phyloP scores from a whole-genome alignment of 2,797 vertebrate genomes.

The Chloroceryle inda region DNA sequence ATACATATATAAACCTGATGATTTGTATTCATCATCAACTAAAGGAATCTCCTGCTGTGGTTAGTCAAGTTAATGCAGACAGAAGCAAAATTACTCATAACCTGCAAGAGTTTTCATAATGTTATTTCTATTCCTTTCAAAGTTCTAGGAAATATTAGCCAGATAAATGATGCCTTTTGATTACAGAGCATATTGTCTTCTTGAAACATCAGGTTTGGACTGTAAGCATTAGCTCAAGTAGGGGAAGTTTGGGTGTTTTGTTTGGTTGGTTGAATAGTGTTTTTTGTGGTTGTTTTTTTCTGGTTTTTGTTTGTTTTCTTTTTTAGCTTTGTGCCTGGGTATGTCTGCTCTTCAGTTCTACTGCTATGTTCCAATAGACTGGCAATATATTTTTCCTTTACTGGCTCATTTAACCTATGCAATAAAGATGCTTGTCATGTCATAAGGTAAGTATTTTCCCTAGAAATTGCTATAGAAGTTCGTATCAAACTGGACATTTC shows the following conservation, averaged over 20 bases:
- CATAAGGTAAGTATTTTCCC: slow-evolving; percentile 54
- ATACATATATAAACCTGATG: not conserved
- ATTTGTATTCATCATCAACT: not conserved
- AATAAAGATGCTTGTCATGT: slow-evolving; percentile 49
- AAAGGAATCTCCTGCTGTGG: not conserved
- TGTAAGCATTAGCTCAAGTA: not conserved
- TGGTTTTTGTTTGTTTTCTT: not conserved
- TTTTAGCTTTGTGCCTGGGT: not conserved
- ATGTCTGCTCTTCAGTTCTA: not conserved
- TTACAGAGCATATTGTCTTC: not conserved
- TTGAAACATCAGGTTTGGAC: not conserved
- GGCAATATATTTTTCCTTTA: slow-evolving; percentile 38
- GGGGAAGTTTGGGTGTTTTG: too few relatives aligned
- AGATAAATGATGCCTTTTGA: not conserved
- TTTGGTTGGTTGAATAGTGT: too few relatives aligned
- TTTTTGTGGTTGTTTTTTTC: too few relatives aligned
- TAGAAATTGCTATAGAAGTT: slow-evolving; percentile 33
- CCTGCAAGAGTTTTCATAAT: not conserved
- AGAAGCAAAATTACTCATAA: not conserved
- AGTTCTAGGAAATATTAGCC: not conserved
- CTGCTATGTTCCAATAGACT: not conserved
- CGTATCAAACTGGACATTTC: not conserved
- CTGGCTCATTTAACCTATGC: slow-evolving; percentile 37
- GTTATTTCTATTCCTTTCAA: not conserved
- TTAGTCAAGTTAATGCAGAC: not conserved